Evolutionary conservation across 2,888 invertebrate species (phyloP), one percentile per base, ranked within the genome.

Genomic region (Melinaea marsaeus): DNA sequence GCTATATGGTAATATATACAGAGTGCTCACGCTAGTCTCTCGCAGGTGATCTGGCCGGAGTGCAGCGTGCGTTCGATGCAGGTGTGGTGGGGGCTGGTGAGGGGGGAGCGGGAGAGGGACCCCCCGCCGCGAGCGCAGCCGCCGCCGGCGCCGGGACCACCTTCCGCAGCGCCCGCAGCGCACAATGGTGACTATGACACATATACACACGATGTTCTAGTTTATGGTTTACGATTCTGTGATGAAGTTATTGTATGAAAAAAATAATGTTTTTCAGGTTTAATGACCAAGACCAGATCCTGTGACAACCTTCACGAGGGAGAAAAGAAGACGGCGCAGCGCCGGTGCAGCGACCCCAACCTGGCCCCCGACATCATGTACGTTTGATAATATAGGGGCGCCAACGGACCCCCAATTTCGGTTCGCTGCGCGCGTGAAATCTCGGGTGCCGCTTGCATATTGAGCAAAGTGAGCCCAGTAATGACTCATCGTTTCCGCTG

Each of bases 31-130:
- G 22, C 4, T 13, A 34, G 11, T 13, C 59, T 32, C 5, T 9
- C 37, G 42, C 81, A 97, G 96, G 95, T 97, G 74, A 89, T 98
- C 73, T 96, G 95, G 94, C 97, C 97, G 60, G 95, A 95, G 72
- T 95, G 93, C 84, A 95, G 95, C 80, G 94, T 97, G 61, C 93
- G 97, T 63, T 95, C 96, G 77, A 92, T 98, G 79, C 92, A 92
- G 63, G 91, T 98, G 73, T 98, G 98, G 98, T 92, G 93, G 69
- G 95, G 95, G 72, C 94, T 98, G 69, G 98, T 97, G 90, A 92
- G 96, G 74, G 95, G 95, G 58, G 83, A 79, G 68, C 74, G 75
- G 46, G 72, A 69, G 66, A 66, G 65, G 47, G 74, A 72, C 57
- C 78, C 77, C 75, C 71, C 45, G 66, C 73, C 55, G 75, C 76